Evolutionary conservation across 2,113 vertebrate genomes (phyloP).

Genomic region (Nanger granti): DNA sequence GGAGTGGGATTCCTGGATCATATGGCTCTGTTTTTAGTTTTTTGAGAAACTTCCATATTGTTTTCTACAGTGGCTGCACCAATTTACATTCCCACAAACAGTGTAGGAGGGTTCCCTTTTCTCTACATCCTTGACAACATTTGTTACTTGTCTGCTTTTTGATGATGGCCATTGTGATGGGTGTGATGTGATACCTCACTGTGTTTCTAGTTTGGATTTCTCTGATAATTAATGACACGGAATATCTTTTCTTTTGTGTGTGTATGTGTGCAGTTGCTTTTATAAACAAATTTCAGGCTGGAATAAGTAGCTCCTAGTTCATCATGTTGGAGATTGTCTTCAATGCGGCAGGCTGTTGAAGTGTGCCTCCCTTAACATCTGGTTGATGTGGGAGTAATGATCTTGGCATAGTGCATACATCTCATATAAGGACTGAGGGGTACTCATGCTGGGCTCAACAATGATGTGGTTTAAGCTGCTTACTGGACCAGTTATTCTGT

Average conservation of each 20-base stretch:
- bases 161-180: not conserved
- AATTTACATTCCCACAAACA: not conserved
- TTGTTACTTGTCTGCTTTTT: not conserved
- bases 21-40: not conserved
- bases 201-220: not conserved
- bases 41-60: not conserved
- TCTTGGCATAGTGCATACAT: constrained; percentile 74
- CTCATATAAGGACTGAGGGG: constrained; percentile 71
- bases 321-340: constrained; percentile 78
- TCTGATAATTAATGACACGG: not conserved
- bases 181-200: not conserved
- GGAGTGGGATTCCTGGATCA: not conserved
- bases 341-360: constrained; percentile 90
- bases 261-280: constrained; percentile 62
- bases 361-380: constrained; percentile 91
- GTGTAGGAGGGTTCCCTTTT: not conserved
- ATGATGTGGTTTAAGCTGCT: constrained; percentile 57
- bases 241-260: not conserved
- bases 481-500: constrained; percentile 64
- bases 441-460: constrained; percentile 66
- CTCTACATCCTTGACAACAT: not conserved
- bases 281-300: constrained; percentile 72
- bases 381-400: constrained; percentile 86
- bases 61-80: not conserved
- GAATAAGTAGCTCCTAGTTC: constrained; percentile 72